phyloP scores from a whole-genome alignment of 1,140 invertebrate genomes.

The Brachionus angularis region DNA sequence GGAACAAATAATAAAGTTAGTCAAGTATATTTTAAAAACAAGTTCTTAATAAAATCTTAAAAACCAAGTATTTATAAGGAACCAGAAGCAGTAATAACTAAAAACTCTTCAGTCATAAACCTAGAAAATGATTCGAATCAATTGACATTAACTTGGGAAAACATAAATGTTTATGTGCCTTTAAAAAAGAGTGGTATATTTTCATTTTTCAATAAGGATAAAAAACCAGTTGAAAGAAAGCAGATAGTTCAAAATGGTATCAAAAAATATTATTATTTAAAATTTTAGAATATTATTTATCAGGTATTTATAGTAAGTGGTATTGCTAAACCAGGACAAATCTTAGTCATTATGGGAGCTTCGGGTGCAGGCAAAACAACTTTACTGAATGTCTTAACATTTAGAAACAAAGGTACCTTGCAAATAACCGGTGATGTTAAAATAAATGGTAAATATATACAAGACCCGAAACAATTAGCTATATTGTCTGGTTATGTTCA shows the following conservation, averaged over 20 bases:
- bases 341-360: slow-evolving; percentile 85
- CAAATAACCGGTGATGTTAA: slow-evolving; percentile 66
- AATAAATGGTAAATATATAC: slow-evolving; percentile 54
- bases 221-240: background rate
- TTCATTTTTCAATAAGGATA: slow-evolving; percentile 6
- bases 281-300: too few relatives aligned
- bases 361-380: slow-evolving; percentile 71
- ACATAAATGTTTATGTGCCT: slow-evolving; percentile 66
- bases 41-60: too few relatives aligned
- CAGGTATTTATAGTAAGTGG: too few relatives aligned
- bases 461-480: slow-evolving; percentile 61
- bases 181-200: slow-evolving; percentile 59
- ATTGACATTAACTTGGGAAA: slow-evolving; percentile 68
- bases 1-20: too few relatives aligned
- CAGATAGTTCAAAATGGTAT: slow-evolving; percentile 25
- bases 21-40: too few relatives aligned
- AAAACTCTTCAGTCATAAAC: too few relatives aligned
- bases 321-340: slow-evolving; percentile 77
- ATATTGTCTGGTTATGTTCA: slow-evolving; percentile 86
- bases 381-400: slow-evolving; percentile 81
- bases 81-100: too few relatives aligned
- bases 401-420: slow-evolving; percentile 69
- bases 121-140: slow-evolving; percentile 3
- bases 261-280: too few relatives aligned
- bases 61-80: too few relatives aligned